These are phyloP conservation scores for Corapipo altera DNA, from an alignment of 2,113 vertebrate species.

Conservation along the genomic window DNA sequence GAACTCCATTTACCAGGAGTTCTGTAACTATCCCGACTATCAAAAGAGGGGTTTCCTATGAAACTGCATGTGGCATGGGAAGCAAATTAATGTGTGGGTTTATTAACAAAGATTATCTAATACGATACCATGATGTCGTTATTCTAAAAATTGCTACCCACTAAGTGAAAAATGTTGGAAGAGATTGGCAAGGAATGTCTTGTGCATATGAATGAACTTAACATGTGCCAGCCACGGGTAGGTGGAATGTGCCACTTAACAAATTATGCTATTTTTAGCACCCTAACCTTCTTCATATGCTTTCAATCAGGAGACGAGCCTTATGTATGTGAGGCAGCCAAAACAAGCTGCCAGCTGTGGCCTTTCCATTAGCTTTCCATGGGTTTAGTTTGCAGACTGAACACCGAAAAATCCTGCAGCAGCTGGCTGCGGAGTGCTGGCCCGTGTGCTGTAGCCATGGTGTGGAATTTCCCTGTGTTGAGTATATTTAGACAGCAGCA, in stretches of 20 bases:
- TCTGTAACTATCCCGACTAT: neutral
- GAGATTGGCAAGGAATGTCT: neutral
- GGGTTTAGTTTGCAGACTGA: slow-evolving; percentile 6
- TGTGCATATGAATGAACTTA: slow-evolving; percentile 47
- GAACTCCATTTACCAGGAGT: neutral
- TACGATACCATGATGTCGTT: neutral
- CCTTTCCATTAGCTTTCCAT: slow-evolving; percentile 37
- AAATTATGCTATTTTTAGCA: slow-evolving; percentile 60
- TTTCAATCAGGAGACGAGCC: slow-evolving; percentile 18
- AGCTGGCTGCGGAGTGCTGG: slow-evolving; percentile 19
- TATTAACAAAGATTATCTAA: neutral
- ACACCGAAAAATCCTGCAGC: neutral
- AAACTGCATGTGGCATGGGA: neutral
- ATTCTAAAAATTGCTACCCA: neutral
- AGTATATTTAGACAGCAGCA: slow-evolving; percentile 74
- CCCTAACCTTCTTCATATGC: slow-evolving; percentile 3
- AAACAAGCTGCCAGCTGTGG: slow-evolving; percentile 16
- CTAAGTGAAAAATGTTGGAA: neutral
- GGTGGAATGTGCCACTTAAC: slow-evolving; percentile 48
- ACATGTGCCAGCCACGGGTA: slow-evolving; percentile 15
- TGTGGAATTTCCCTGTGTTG: slow-evolving; percentile 75
- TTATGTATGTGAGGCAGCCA: neutral
- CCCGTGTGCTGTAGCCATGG: slow-evolving; percentile 47
- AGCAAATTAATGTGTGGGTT: neutral
- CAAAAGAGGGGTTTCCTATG: neutral